Conservation (phyloP, 1,140 invertebrate species). For the Trachelipus rathkii region DNA sequence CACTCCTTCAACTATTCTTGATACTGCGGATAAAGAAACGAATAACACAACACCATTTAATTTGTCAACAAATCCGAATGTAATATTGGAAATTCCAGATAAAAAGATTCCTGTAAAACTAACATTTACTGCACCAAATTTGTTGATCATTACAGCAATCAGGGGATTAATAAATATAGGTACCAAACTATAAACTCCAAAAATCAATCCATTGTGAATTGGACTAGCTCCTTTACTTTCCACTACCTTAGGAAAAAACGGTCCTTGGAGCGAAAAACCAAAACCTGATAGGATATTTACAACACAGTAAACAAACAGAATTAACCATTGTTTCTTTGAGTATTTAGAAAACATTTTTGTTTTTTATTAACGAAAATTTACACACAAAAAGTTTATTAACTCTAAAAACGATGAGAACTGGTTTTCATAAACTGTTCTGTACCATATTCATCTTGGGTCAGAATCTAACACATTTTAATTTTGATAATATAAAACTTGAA, state of each 20-base stretch:
- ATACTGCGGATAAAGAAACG: not conserved
- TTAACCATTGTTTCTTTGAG: constrained; percentile 17
- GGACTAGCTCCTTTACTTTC: constrained; percentile 21
- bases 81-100: constrained; percentile 16
- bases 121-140: constrained; percentile 14
- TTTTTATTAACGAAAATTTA: not conserved
- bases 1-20: constrained; percentile 21
- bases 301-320: constrained; percentile 1
- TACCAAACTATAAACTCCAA: constrained; percentile 20
- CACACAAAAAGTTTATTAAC: too few species aligned
- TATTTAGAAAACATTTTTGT: constrained; percentile 17
- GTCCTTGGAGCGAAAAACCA: constrained; percentile 21
- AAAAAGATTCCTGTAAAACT: constrained; percentile 1
- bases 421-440: too few species aligned
- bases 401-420: too few species aligned
- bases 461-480: too few species aligned
- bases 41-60: constrained; percentile 1
- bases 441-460: too few species aligned
- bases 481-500: too few species aligned
- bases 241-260: constrained; percentile 22
- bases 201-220: constrained; percentile 23
- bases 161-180: constrained; percentile 20
- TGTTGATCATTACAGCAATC: not conserved
- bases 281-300: constrained; percentile 16
- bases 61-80: constrained; percentile 21